phyloP scores from a whole-genome alignment of 2,888 invertebrate species.

The Drosophila macrospina region DNA sequence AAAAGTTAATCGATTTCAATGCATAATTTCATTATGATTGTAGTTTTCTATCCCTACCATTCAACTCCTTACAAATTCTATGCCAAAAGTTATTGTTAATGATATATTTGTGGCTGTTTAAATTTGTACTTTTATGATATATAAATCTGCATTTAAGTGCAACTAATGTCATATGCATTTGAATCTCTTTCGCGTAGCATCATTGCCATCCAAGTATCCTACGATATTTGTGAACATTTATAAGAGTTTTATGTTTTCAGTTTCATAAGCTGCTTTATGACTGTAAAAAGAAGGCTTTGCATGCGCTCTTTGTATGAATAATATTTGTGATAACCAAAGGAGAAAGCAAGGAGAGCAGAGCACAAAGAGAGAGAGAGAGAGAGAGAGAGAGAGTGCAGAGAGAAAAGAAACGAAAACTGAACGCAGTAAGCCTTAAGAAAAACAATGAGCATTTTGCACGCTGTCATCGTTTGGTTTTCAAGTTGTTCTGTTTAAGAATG shows the following conservation, averaged over 20 bases:
- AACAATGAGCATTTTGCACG: conserved; percentile 59
- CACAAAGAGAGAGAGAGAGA: neutral
- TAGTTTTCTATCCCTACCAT: no score
- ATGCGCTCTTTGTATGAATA: conserved; percentile 60
- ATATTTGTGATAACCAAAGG: conserved; percentile 58
- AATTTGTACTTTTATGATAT: no score
- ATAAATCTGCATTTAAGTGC: neutral
- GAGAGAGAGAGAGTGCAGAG: neutral
- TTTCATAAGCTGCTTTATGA: conserved; percentile 20
- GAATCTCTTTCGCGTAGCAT: neutral
- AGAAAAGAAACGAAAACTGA: neutral
- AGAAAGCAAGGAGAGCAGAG: conserved; percentile 22
- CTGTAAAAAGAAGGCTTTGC: conserved; percentile 21
- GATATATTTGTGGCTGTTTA: no score
- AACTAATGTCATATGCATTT: neutral
- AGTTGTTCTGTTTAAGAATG: conserved; percentile 65
- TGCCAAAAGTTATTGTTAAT: no score
- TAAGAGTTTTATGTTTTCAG: conserved; percentile 14
- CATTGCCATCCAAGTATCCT: neutral
- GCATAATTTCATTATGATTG: no score
- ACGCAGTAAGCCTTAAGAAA: conserved; percentile 53
- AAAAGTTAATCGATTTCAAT: no score
- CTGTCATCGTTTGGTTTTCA: conserved; percentile 65
- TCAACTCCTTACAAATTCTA: no score
- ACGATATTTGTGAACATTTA: conserved; percentile 4